Evolutionary conservation across 2,888 invertebrate genomes (phyloP).

Genomic region (Ophioninae sp.): DNA sequence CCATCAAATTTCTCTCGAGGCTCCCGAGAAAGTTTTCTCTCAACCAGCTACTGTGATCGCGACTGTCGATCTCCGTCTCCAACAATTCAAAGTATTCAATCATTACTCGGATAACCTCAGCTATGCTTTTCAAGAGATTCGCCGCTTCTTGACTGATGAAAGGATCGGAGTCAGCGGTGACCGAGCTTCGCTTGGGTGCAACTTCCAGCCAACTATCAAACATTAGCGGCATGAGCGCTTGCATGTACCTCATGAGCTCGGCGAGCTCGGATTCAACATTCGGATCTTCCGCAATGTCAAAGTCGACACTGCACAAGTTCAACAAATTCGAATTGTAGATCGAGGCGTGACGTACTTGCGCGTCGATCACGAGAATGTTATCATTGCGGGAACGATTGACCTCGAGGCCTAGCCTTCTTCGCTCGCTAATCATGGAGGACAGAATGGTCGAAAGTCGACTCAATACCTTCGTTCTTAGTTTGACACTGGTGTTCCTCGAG

Average conservation of each 20-base stretch:
- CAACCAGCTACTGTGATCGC: conserved; percentile 80
- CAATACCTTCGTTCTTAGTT: conserved; percentile 91
- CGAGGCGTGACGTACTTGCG: conserved; percentile 65
- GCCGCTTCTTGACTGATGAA: conserved; percentile 85
- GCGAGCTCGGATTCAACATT: conserved; percentile 79
- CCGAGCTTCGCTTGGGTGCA: conserved; percentile 82
- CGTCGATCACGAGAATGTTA: conserved; percentile 60
- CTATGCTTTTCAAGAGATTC: conserved; percentile 84
- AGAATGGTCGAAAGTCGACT: conserved; percentile 86
- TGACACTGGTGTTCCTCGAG: conserved; percentile 88
- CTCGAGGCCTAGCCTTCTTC: conserved; percentile 61
- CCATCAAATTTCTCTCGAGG: conserved; percentile 84
- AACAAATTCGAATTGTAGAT: conserved; percentile 66
- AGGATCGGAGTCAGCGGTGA: conserved; percentile 74
- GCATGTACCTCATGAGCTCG: conserved; percentile 85
- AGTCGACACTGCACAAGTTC: conserved; percentile 67
- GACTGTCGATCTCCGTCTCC: conserved; percentile 62
- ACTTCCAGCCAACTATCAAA: conserved; percentile 94
- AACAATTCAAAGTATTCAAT: conserved; percentile 81
- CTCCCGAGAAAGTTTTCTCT: conserved; percentile 82
- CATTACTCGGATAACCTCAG: conserved; percentile 85
- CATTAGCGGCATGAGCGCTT: conserved; percentile 88
- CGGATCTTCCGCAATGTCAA: conserved; percentile 64
- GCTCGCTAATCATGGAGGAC: conserved; percentile 77
- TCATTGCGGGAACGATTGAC: conserved; percentile 18